Conservation (phyloP, 2,797 vertebrate species). For the Liparis tanakae region DNA sequence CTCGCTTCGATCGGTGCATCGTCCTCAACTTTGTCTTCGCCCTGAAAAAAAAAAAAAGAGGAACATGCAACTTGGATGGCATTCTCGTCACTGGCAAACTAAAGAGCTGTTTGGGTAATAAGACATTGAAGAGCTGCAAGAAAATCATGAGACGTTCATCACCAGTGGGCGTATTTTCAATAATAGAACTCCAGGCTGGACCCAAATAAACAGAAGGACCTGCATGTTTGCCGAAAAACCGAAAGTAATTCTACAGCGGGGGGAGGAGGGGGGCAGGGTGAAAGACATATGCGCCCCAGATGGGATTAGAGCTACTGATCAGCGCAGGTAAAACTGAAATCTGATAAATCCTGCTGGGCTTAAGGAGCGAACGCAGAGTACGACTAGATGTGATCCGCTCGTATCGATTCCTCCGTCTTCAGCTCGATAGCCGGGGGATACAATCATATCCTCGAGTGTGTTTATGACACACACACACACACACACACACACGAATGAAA, state of each 20-base stretch:
- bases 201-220: neutral
- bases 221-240: neutral
- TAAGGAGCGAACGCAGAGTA: neutral
- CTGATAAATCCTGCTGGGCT: constrained; percentile 2
- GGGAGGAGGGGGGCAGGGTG: too few species aligned
- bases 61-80: neutral
- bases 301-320: constrained; percentile 2
- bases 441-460: neutral
- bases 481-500: neutral
- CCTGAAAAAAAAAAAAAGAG: constrained; percentile 82
- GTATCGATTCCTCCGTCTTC: constrained; percentile 16
- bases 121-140: neutral
- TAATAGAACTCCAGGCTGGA: neutral
- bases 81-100: constrained; percentile 24
- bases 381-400: neutral
- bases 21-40: constrained; percentile 81
- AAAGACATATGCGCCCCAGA: neutral
- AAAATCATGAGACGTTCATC: constrained; percentile 6
- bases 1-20: constrained; percentile 6
- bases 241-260: neutral
- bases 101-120: constrained; percentile 8
- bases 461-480: neutral
- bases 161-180: neutral
- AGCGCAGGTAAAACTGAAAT: constrained; percentile 10
- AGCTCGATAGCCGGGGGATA: neutral